Base-by-base conservation (phyloP, 2,888 invertebrate species). In the Drosophila meridiana region DNA sequence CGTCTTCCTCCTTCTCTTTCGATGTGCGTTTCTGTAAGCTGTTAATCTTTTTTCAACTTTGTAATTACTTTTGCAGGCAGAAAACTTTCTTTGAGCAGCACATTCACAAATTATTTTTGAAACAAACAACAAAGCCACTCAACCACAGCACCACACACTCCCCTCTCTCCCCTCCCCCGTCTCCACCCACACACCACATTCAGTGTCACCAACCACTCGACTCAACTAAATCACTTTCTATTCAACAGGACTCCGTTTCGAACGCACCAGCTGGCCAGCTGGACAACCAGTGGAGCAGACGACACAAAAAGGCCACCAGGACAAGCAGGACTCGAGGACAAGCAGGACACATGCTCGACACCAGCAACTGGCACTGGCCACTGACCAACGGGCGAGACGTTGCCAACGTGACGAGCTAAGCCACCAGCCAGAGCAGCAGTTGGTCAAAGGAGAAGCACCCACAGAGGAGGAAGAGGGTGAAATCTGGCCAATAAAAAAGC, bases 31-130 rank as follows among this genome's bases (percentile, higher is more conserved):
- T 71, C 34, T 36, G 34, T 55, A 62, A 88, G 80, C 89, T 89
- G 85, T 92, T 91, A 91, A 91, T 91, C 91, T 90, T 88, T 86
- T 77, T 68, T 79, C 76, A 87, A 92, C 88, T 92, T 92, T 91
- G 88, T 91, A 92, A 91, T 91, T 91, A 91, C 91, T 91, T 91
- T 90, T 86, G 80, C 83, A 86, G 69, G 50, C 57, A 80, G 52
- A 68, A 77, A 89, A 90, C 77, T 91, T 90, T 83, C 48, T 50
- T 68, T 40, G 56, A 67, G 60, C 42, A 47, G 40, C 75, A 73
- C 64, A 80, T 83, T 73, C 74, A 56, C 79, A 85, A 82, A 83
- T 85, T 83, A 73, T 82, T 72, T 80, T 69, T 38, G 69, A 73
- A 69, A 71, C 64, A 73, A 77, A 47, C 68, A 68, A 64, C 65